phyloP scores from a whole-genome alignment of 2,797 vertebrate species.

The Bovichtus diacanthus region DNA sequence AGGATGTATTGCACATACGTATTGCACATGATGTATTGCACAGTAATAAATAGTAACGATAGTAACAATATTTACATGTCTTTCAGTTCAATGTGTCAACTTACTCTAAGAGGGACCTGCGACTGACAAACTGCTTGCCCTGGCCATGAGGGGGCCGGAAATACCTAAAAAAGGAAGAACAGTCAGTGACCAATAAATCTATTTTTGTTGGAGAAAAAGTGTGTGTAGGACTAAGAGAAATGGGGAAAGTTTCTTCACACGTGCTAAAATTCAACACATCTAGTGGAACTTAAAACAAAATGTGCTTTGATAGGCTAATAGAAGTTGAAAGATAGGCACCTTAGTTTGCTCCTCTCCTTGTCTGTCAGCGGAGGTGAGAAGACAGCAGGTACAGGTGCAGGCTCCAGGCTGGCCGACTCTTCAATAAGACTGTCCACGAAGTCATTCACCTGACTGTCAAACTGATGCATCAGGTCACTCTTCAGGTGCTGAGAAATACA shows the following conservation, averaged over 20 bases:
- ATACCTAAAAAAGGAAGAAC: conserved; percentile 73
- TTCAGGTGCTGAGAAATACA: conserved; percentile 86
- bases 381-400: conserved; percentile 76
- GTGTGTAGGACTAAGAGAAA: neutral
- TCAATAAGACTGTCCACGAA: conserved; percentile 94
- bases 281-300: neutral
- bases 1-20: no score
- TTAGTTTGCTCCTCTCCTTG: conserved; percentile 87
- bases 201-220: neutral
- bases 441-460: conserved; percentile 92
- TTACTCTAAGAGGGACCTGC: conserved; percentile 95
- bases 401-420: conserved; percentile 88
- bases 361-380: conserved; percentile 85
- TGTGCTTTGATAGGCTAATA: neutral
- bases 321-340: conserved; percentile 71
- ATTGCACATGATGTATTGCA: no score
- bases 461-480: conserved; percentile 91
- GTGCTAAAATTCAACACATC: neutral
- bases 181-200: neutral
- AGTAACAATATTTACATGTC: neutral
- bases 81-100: conserved; percentile 58
- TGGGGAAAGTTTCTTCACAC: accelerated
- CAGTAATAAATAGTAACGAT: no score
- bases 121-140: conserved; percentile 91
- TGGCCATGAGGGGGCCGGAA: conserved; percentile 87